Base-by-base conservation (phyloP, 2,888 invertebrate genomes). In the Polydrusus pterygomalis region DNA sequence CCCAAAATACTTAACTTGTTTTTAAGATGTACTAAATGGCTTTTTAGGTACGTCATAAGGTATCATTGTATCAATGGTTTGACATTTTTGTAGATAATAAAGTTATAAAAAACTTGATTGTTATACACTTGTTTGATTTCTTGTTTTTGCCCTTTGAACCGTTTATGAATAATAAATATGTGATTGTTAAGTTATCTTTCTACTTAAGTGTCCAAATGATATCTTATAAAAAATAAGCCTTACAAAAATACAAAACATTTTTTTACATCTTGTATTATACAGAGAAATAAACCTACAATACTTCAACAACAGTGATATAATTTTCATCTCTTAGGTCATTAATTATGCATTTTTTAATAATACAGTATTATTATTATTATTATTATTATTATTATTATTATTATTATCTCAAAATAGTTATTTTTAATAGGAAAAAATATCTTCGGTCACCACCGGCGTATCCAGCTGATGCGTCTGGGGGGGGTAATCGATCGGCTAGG, bases 61-160 rank as follows among this genome's bases (percentile, higher is more conserved):
- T 76, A 76, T 64, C 76, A 76, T 76, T 76, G 76, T 73, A 76
- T 76, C 76, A 76, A 76, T 76, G 76, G 69, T 47, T 70, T 63
- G 56, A 45, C 67, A 47, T n/a, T 40, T 64, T 63, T 74, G 45
- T 20, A 51, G n/a, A 64, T 63, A 30, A 68, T 38, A 63, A 74
- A 73, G 69, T 38, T 47, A n/a, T 56, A 56, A 54, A 62, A 60
- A 70, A 68, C 6, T 54, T 7, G 13, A 56, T 20, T 43, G 38
- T 60, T 45, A 34, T 49, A 65, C 11, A 43, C 13, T 45, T 40
- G 15, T 49, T 15, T 49, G 43, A 34, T 70, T 70, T 70, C 54
- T 71, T 62, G 56, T 34, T 10, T 62, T 65, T 60, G 60, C 38
- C 54, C 70, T 75, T 70, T 70, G 64, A 69, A 30, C 64, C 17